Conservation (phyloP, 2,888 invertebrate genomes). For the Drosophila dives region DNA sequence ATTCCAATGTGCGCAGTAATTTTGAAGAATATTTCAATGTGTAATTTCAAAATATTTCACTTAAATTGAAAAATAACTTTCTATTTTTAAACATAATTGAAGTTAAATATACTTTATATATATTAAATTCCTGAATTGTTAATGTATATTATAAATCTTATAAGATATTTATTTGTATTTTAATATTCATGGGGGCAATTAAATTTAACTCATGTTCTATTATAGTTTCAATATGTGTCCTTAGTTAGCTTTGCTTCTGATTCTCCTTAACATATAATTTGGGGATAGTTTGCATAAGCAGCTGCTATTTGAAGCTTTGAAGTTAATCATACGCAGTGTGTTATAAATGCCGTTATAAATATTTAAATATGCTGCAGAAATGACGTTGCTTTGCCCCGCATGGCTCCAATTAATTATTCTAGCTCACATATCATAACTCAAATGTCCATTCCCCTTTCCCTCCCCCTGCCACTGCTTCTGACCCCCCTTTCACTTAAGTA, state of each 20-base stretch:
- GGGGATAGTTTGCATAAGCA: constrained; percentile 11
- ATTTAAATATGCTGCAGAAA: constrained; percentile 8
- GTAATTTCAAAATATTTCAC: neutral
- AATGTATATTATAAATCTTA: neutral
- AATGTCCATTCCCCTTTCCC: constrained; percentile 4
- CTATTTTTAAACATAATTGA: neutral
- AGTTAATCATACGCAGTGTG: constrained; percentile 43
- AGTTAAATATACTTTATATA: neutral
- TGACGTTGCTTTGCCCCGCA: constrained; percentile 17
- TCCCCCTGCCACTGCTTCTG: neutral
- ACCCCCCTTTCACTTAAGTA: neutral
- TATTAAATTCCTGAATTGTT: neutral
- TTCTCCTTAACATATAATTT: neutral
- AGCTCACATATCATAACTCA: constrained; percentile 40
- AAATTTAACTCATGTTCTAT: neutral
- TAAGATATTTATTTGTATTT: neutral
- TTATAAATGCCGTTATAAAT: constrained; percentile 31
- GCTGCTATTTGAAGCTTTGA: constrained; percentile 20
- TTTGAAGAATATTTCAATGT: too few relatives aligned
- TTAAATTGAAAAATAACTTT: neutral
- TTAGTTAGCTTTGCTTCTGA: neutral
- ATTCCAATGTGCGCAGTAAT: too few relatives aligned
- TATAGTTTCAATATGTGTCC: neutral
- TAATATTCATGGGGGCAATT: neutral
- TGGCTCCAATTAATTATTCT: constrained; percentile 46